Base-by-base conservation (phyloP, 2,113 vertebrate genomes). In the Gallinago media region DNA sequence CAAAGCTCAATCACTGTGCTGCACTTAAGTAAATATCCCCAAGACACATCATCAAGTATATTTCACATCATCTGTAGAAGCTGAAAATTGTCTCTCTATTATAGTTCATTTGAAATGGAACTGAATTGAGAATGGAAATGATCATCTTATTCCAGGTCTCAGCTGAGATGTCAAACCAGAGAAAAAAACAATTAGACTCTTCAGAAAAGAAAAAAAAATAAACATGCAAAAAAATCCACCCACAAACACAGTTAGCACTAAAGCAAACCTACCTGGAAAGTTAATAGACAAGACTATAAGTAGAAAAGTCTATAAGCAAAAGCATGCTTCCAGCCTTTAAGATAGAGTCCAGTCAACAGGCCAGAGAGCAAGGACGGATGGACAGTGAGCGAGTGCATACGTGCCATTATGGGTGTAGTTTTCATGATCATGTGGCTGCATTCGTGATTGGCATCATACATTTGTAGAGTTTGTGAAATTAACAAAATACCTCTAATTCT, bases 321-420 rank as follows among this genome's bases (percentile, higher is more conserved):
- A 83, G 2, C 15, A n/a, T 8, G 12, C 8, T 65, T 42, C 59
- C 40, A 63, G 31, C 14, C 21, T 92, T 17, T 38, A 58, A 29
- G 10, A 52, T 8, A 55, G 4, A 49, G 47, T 25, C 29, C 27
- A 74, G 34, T 19, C 27, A 54, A 50, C 0, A 4, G 14, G 15
- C 19, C 13, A 70, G 50, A 56, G 2, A 66, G 11, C 7, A n/a
- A 66, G 11, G 0, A 1, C 2, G 2, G 0, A 1, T 2, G 2
- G 3, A 58, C 63, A 71, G 26, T 3, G 3, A 34, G 36, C 8
- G 50, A 40, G 4, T 27, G 9, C 46, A 49, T 19, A 36, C 11
- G 6, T 8, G 32, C 3, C 22, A 12, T 42, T 14, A 34, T 5
- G 23, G 7, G 9, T 40, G 29, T 5, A 25, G 59, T 23, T 66